Conservation (phyloP, 2,113 vertebrate genomes). For the Nothobranchius kuhntae region DNA sequence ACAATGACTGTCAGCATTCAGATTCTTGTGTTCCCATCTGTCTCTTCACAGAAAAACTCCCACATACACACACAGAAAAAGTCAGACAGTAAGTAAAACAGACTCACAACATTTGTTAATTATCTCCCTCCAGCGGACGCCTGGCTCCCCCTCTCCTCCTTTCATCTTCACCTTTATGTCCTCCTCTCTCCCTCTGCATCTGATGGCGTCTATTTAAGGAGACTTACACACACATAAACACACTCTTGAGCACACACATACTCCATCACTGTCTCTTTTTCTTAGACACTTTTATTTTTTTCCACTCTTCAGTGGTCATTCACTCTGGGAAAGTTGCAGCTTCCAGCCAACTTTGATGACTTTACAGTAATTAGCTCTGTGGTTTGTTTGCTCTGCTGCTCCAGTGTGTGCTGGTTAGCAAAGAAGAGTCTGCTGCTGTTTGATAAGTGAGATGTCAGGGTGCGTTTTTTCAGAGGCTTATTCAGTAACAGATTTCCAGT, state of each 20-base stretch:
- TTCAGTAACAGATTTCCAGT: slow-evolving; percentile 4
- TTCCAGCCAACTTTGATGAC: slow-evolving; percentile 10
- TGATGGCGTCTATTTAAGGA: slow-evolving; percentile 23
- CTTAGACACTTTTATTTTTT: neutral
- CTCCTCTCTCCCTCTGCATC: slow-evolving; percentile 19
- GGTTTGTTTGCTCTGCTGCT: slow-evolving; percentile 24
- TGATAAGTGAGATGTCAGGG: slow-evolving; percentile 8
- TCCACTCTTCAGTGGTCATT: neutral
- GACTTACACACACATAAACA: too few species aligned
- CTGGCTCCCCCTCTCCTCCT: neutral
- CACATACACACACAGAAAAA: slow-evolving; percentile 9
- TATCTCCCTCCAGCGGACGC: slow-evolving; percentile 30
- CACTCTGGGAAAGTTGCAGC: slow-evolving; percentile 22
- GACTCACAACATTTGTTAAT: slow-evolving; percentile 23
- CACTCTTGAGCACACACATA: neutral
- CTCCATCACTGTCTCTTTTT: neutral
- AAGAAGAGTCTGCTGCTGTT: slow-evolving; percentile 10
- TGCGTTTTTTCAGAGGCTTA: neutral
- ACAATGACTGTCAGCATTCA: slow-evolving; percentile 23
- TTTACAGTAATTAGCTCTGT: slow-evolving; percentile 23
- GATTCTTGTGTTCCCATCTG: slow-evolving; percentile 34
- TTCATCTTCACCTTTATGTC: slow-evolving; percentile 36
- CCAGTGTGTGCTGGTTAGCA: neutral
- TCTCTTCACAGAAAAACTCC: slow-evolving; percentile 32
- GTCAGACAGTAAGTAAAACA: neutral